Percentiles rank a stretch among this genome's conserved stretches.
phyloP scores from a whole-genome alignment of 2,888 invertebrate species.

The Luperina nickerlii region DNA sequence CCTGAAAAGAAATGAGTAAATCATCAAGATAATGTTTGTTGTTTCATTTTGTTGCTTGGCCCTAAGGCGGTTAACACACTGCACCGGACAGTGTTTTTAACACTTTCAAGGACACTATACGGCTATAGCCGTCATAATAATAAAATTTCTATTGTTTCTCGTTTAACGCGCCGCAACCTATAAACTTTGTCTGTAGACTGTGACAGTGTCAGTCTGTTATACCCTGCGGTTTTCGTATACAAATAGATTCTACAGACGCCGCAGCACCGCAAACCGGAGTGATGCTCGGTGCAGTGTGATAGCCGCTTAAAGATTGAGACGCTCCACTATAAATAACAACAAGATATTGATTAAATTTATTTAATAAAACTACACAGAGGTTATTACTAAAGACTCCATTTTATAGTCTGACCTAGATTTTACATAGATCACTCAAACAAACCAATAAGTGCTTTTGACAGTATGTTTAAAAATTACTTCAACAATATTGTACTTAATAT shows the following conservation, averaged over 20 bases:
- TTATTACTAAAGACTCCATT: conserved; percentile 83
- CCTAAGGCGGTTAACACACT: background rate
- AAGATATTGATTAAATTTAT: conserved; percentile 83
- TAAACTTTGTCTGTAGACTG: background rate
- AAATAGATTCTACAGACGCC: background rate
- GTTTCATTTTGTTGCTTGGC: conserved; percentile 66
- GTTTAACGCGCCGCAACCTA: background rate
- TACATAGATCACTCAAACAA: conserved; percentile 85
- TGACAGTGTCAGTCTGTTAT: background rate
- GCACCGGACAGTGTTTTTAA: background rate
- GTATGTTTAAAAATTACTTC: conserved; percentile 81
- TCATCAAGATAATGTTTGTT: conserved; percentile 62
- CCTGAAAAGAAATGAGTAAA: conserved; percentile 74
- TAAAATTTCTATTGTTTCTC: too few relatives aligned
- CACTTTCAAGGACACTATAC: background rate
- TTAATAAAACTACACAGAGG: conserved; percentile 88
- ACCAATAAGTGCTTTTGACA: conserved; percentile 84
- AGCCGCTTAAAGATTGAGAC: background rate
- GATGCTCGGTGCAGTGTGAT: background rate
- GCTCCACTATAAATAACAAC: conserved; percentile 59
- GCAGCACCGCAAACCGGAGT: background rate
- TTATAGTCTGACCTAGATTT: conserved; percentile 82
- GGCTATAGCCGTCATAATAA: too few relatives aligned
- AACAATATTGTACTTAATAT: conserved; percentile 89
- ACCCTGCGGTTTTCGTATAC: background rate